phyloP scores from a whole-genome alignment of 1,140 invertebrate genomes.

The Rhagoletis pomonella region DNA sequence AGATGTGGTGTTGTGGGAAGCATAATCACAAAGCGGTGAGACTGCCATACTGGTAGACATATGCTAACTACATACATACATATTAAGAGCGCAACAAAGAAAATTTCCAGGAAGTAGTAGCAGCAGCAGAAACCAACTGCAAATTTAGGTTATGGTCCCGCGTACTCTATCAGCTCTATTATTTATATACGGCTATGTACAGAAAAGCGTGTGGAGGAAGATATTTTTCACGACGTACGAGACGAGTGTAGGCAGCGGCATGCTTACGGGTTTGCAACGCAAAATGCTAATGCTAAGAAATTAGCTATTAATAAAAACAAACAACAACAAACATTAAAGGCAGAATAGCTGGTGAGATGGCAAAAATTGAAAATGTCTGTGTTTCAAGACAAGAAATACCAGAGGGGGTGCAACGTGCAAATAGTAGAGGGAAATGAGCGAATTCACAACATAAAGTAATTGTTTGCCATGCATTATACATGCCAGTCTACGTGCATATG shows the following conservation, averaged over 20 bases:
- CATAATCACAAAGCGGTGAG: background rate
- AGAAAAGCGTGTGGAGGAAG: background rate
- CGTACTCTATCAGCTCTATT: background rate
- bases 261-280: constrained; percentile 13
- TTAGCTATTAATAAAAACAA: constrained; percentile 37
- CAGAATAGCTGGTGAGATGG: background rate
- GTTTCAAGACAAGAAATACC: too few species aligned
- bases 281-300: constrained; percentile 41
- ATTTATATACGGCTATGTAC: background rate
- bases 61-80: constrained; percentile 10
- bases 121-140: background rate
- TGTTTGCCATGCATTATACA: background rate
- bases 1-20: background rate
- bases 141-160: background rate
- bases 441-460: background rate
- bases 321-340: constrained; percentile 5
- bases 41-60: background rate
- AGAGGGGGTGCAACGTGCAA: too few species aligned
- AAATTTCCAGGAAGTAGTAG: background rate
- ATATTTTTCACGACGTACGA: background rate
- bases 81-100: constrained; percentile 29
- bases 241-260: constrained; percentile 22
- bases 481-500: background rate
- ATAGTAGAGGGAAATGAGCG: too few species aligned
- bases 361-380: background rate